A percentile compares a stretch with the other conserved stretches of the same genome.
These are phyloP conservation scores for Diogma glabrata DNA, from an alignment of 2,888 invertebrate species.

Conservation along the genomic window DNA sequence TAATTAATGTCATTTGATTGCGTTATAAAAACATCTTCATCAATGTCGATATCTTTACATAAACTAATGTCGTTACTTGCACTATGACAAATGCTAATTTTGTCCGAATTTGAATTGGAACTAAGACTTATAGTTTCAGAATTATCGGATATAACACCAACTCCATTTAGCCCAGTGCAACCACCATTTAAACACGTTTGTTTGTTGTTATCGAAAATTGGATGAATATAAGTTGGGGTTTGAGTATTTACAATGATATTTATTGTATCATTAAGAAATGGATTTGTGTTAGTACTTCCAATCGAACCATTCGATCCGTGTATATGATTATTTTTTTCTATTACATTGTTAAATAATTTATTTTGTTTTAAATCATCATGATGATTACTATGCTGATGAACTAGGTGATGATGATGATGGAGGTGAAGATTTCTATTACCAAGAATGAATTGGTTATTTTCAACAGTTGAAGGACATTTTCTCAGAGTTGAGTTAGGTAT, in stretches of 20 bases:
- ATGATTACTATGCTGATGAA: slow-evolving; percentile 11
- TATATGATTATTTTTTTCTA: slow-evolving; percentile 1
- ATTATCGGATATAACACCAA: slow-evolving; percentile 32
- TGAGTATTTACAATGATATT: too few relatives aligned
- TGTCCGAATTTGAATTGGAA: slow-evolving; percentile 42
- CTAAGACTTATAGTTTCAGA: slow-evolving; percentile 43
- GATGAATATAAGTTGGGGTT: slow-evolving; percentile 17
- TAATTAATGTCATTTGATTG: background rate
- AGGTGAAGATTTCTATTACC: background rate
- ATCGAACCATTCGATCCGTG: slow-evolving; percentile 14
- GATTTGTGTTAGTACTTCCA: slow-evolving; percentile 30
- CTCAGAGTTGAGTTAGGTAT: slow-evolving; percentile 84
- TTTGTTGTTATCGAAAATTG: slow-evolving; percentile 14
- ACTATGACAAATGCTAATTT: slow-evolving; percentile 23
- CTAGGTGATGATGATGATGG: background rate
- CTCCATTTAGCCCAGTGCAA: background rate
- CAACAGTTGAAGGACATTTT: slow-evolving; percentile 67
- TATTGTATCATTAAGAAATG: slow-evolving; percentile 33
- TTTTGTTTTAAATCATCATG: slow-evolving; percentile 16
- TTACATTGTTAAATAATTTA: slow-evolving; percentile 10
- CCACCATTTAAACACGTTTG: background rate
- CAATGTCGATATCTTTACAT: slow-evolving; percentile 17
- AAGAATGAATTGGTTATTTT: slow-evolving; percentile 36
- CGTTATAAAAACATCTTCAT: slow-evolving; percentile 20
- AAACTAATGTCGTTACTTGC: slow-evolving; percentile 15